phyloP scores from a whole-genome alignment of 64 coral and sea anemone genomes.

The Montipora foliosa region DNA sequence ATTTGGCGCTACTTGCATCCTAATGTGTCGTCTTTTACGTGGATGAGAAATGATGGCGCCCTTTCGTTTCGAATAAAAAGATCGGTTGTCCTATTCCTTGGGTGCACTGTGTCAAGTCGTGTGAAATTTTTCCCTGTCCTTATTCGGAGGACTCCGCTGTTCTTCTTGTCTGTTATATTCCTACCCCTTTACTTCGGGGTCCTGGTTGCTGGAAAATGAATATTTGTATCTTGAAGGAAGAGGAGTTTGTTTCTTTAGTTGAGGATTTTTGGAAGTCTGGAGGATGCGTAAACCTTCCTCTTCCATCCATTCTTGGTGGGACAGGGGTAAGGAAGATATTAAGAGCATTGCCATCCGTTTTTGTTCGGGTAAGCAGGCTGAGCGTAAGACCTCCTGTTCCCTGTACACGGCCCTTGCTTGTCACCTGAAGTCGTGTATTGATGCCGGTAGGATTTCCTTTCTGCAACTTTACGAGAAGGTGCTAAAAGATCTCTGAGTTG shows the following conservation, averaged over 20 bases:
- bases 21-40: too few relatives aligned
- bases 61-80: too few relatives aligned
- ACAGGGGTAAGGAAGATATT: constrained; percentile 4
- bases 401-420: neutral
- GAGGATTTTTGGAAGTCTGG: constrained; percentile 12
- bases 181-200: neutral
- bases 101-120: neutral
- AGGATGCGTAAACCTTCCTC: neutral
- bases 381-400: neutral
- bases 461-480: neutral
- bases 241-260: neutral
- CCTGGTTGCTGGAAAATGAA: neutral
- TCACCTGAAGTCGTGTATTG: constrained; percentile 16
- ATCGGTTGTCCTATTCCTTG: neutral
- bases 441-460: neutral
- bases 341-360: neutral
- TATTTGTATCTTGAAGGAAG: neutral
- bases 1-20: too few relatives aligned
- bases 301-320: constrained; percentile 58
- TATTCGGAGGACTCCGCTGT: neutral
- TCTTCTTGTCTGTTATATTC: neutral
- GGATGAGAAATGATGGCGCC: too few relatives aligned
- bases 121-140: constrained; percentile 1
- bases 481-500: neutral
- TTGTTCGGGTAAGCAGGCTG: neutral